phyloP scores from a whole-genome alignment of 2,797 vertebrate species.

The Phrynocephalus forsythii region DNA sequence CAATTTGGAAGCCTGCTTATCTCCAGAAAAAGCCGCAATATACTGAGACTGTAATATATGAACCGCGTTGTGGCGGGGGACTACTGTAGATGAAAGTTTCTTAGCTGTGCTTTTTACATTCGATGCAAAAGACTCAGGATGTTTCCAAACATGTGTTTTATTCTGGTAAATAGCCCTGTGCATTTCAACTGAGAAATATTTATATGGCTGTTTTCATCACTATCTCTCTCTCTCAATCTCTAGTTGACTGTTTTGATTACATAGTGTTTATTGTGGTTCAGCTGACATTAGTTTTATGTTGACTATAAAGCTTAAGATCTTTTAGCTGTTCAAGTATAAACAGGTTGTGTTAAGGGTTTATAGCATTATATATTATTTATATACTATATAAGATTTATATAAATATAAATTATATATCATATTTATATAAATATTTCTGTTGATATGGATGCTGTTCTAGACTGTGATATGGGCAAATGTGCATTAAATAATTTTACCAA shows the following conservation, averaged over 20 bases:
- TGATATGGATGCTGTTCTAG: background rate
- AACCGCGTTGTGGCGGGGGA: too few species aligned
- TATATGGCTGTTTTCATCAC: too few species aligned
- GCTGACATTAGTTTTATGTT: background rate
- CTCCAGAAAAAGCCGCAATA: too few species aligned
- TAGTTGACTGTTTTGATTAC: too few species aligned
- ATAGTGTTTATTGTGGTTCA: background rate
- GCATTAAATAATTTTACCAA: background rate
- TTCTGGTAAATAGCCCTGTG: too few species aligned
- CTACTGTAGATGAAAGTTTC: background rate
- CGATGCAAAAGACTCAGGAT: background rate
- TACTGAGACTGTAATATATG: too few species aligned
- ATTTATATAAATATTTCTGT: background rate
- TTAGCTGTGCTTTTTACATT: background rate
- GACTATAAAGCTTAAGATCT: background rate
- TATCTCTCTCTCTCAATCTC: too few species aligned
- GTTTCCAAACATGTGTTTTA: background rate
- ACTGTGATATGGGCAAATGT: background rate
- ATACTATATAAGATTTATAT: too few species aligned
- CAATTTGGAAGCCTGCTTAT: too few species aligned
- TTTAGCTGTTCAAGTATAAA: background rate
- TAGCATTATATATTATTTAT: background rate
- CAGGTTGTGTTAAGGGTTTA: background rate
- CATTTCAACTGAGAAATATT: too few species aligned
- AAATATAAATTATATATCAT: background rate